A percentile compares a stretch with the other conserved stretches of the same genome.
These are phyloP conservation scores for Euphysa ruthae DNA, from an alignment of 30 jellyfish, hydroid and myxozoan genomes.

Conservation along the genomic window DNA sequence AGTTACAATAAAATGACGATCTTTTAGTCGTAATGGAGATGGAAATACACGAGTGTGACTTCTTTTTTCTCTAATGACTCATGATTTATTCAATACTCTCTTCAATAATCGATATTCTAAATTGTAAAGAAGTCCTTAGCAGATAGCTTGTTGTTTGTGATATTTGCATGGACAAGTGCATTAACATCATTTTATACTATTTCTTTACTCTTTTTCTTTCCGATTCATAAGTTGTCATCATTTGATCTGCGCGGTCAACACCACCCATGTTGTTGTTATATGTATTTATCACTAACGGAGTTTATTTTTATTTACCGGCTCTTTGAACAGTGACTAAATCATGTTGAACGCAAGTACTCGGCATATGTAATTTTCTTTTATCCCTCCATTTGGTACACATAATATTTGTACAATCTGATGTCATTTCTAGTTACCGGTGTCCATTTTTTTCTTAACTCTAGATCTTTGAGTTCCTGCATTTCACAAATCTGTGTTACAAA, in stretches of 20 bases:
- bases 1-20: conserved; percentile 9
- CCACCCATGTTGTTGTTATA: conserved; percentile 14
- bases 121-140: neutral
- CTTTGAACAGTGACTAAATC: neutral
- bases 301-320: conserved; percentile 9
- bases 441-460: no score
- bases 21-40: neutral
- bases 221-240: conserved; percentile 6
- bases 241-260: neutral
- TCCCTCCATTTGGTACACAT: conserved; percentile 19
- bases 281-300: neutral
- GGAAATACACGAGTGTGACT: neutral
- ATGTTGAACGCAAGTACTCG: conserved; percentile 5
- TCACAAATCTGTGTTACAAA: no score
- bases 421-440: no score
- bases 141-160: neutral
- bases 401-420: no score
- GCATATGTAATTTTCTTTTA: conserved; percentile 4
- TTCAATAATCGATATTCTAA: neutral
- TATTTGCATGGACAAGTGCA: conserved; percentile 2
- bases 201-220: conserved; percentile 3
- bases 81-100: neutral
- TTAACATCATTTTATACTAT: neutral
- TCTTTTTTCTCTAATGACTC: neutral
- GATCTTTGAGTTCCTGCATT: no score